Conservation (phyloP, 2,888 invertebrate genomes). For the Agrochola litura region DNA sequence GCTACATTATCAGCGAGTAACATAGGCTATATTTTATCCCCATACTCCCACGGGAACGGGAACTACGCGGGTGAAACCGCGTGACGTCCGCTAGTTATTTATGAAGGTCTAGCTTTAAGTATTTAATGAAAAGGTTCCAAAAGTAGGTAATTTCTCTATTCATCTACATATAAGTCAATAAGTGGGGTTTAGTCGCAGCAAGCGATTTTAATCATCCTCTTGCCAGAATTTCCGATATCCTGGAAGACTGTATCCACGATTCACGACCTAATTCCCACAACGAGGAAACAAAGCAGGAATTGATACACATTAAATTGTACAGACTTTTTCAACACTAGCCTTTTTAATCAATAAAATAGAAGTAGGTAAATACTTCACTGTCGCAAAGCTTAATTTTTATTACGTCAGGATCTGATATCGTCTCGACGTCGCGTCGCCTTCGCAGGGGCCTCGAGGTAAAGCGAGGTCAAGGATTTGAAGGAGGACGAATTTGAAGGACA, state of each 20-base stretch:
- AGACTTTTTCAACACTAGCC: background rate
- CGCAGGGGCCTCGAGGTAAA: slow-evolving; percentile 25
- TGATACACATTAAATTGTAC: background rate
- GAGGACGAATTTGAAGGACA: slow-evolving; percentile 48
- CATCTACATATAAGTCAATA: background rate
- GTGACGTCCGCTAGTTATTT: no score
- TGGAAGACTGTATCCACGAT: background rate
- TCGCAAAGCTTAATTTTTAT: slow-evolving; percentile 19
- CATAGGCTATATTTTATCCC: no score
- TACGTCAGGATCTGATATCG: slow-evolving; percentile 52
- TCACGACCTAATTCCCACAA: background rate
- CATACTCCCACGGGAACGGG: no score
- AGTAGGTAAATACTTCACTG: background rate
- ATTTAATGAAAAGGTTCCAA: background rate
- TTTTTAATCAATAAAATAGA: background rate
- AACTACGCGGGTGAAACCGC: no score
- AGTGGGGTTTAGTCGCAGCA: background rate
- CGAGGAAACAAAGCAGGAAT: background rate
- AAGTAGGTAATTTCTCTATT: background rate
- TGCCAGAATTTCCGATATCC: background rate
- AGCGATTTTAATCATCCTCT: background rate
- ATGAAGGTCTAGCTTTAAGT: background rate
- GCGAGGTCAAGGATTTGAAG: slow-evolving; percentile 58
- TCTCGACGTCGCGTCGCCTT: slow-evolving; percentile 48
- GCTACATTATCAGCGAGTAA: no score